Base-by-base conservation (phyloP, 2,888 invertebrate species). In the Xanthia togata region DNA sequence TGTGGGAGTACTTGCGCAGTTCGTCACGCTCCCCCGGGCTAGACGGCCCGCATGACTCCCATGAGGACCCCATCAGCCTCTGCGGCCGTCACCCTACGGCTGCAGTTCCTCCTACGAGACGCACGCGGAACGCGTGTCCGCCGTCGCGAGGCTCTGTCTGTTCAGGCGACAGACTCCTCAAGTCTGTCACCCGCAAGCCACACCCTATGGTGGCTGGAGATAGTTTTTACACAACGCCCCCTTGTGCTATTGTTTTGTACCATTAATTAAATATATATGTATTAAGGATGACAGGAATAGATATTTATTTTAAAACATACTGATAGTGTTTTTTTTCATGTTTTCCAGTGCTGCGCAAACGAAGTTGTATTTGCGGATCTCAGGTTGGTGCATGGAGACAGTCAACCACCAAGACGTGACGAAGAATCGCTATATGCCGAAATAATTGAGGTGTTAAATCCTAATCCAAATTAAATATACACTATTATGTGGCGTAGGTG, bases 281-380 rank as follows among this genome's bases (percentile, higher is more conserved):
- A 53, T 23, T 50, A 50, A 9, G 55, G 11, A 55, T n/a, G 23
- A n/a, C n/a, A 55, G 12, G 12, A 55, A n/a, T 55, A n/a, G n/a
- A 11, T 3, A 9, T 20, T n/a, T n/a, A n/a, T n/a, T n/a, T n/a
- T n/a, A n/a, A n/a, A n/a, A n/a, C n/a, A n/a, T n/a, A n/a, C n/a
- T n/a, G n/a, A n/a, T n/a, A n/a, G n/a, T n/a, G n/a, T n/a, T n/a
- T n/a, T 50, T 26, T 23, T 4, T 17, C 31, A 31, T 63, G 14
- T 63, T 17, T 63, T 23, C 20, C 68, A 69, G 63, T n/a, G 4
- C 38, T 26, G 20, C n/a, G 0, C 20, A 35, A 69, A 63, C 17
- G n/a, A 63, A 38, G 23, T 67, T 70, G 14, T 67, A 4, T 47
- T 41, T 20, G 64, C 64, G 3, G 64, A 64, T 64, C 41, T 64